Evolutionary conservation across 2,888 invertebrate species (phyloP).

Genomic region (Cephus spinipes): DNA sequence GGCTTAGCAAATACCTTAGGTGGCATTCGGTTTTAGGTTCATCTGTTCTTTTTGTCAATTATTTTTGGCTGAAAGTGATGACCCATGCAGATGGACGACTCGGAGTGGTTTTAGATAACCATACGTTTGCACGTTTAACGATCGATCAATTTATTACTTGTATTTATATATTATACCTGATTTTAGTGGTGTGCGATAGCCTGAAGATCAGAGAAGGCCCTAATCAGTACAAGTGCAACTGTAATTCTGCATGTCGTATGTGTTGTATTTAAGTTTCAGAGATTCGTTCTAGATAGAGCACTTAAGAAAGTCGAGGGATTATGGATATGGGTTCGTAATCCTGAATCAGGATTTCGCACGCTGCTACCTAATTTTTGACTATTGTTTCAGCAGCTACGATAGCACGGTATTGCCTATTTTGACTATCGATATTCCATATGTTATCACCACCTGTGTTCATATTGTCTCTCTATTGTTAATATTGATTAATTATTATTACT

Average conservation of each 20-base stretch:
- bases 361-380: conserved; percentile 62
- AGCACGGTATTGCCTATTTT: conserved; percentile 65
- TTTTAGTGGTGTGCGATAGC: conserved; percentile 59
- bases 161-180: conserved; percentile 42
- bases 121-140: conserved; percentile 40
- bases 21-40: conserved; percentile 10
- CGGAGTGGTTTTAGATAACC: conserved; percentile 32
- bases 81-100: conserved; percentile 20
- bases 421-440: conserved; percentile 16
- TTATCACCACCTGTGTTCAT: conserved; percentile 54
- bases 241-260: not conserved
- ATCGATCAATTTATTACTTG: conserved; percentile 41
- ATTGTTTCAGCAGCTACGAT: conserved; percentile 65
- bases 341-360: conserved; percentile 56
- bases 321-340: not conserved
- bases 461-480: conserved; percentile 59
- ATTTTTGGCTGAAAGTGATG: conserved; percentile 5
- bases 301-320: not conserved
- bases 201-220: conserved; percentile 34
- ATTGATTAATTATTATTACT: conserved; percentile 54
- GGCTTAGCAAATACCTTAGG: conserved; percentile 30
- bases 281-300: not conserved
- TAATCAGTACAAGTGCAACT: not conserved
- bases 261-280: not conserved
- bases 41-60: not conserved